Base-by-base conservation (phyloP, 2,113 vertebrate genomes). In the Steatornis caripensis region DNA sequence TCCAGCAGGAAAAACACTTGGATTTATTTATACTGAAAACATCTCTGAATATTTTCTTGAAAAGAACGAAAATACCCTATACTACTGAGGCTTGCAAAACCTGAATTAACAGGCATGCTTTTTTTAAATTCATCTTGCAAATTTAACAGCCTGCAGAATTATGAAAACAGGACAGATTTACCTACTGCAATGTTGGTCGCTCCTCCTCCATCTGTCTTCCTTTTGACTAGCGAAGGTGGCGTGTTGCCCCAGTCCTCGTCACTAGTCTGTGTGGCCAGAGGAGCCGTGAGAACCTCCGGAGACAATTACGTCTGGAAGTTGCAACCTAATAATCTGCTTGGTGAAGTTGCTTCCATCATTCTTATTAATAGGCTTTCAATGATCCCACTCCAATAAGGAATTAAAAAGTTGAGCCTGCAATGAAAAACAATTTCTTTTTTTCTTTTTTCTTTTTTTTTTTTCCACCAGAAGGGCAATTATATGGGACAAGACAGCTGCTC, bases 251-350 rank as follows among this genome's bases (percentile, higher is more conserved):
- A 7, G 34, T 75, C 81, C 85, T 94, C 76, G 34, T 27, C 37
- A 1, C n/a, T 36, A 0, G 46, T 53, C 54, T 8, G 0, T 0
- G 3, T 57, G 66, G 70, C 66, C 85, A 72, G 34, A 76, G 92
- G 10, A 77, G 78, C 79, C 22, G 32, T 9, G 62, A 49, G 80
- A 93, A 14, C 54, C 83, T 46, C 21, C n/a, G 16, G 15, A 71
- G 65, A 27, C 1, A 0, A 5, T 80, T 16, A 3, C 0, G 2
- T n/a, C n/a, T n/a, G n/a, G n/a, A n/a, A n/a, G n/a, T 12, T 77
- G 7, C 39, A 88, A 6, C 53, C 66, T 51, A 48, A n/a, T 39
- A 54, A 76, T 32, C 57, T 48, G 61, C 61, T 82, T 29, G 48
- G 23, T 41, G 4, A 76, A 79, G 48, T 71, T 92, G 27, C 53